Evolutionary conservation across 2,113 vertebrate species (phyloP), one percentile per base, ranked within the genome.

Genomic region (Macheiramphus alcinus): DNA sequence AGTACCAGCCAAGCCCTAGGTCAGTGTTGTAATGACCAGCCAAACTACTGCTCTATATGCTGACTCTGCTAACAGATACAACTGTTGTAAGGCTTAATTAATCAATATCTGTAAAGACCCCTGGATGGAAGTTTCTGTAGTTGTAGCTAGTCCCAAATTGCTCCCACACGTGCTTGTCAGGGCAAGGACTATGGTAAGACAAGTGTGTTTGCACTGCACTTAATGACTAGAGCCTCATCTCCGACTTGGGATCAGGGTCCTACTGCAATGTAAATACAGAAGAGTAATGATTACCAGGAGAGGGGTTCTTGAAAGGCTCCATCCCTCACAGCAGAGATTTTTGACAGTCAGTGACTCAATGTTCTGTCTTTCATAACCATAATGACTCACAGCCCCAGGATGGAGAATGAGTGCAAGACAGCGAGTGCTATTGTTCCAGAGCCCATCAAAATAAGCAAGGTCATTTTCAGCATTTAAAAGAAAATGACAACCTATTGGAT

Each of bases 321-420:
- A 65, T 93, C 68, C 85, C 71, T 97, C 81, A 88, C 88, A 86
- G 62, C 81, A 59, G 68, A 88, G 88, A 38, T 88, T 89, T 90
- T 75, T 94, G 95, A 96, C 84, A 96, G 81, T 20, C 88, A 91
- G 75, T 96, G 92, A 94, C 84, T 97, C 90, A 97, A 42, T 86
- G 75, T 88, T 93, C 73, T 91, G 63, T 65, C 92, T 96, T 97
- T 97, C 85, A 93, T 95, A 97, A 97, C 71, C 45, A 6, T 86
- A 93, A 95, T 97, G 97, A 97, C 88, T 97, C 97, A 97, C 84
- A 95, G 86, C 42, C 84, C 84, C 71, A 55, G 95, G 84, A 96
- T 82, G 82, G 61, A 72, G 93, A 92, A 91, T 9, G 56, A 96
- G 53, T 43, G 50, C 81, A 86, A 90, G 83, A 88, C 90, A 97